Percentiles rank a stretch among this genome's conserved stretches.
These are phyloP conservation scores for Elysia crispata DNA, from an alignment of 2,888 invertebrate genomes.

Conservation along the genomic window DNA sequence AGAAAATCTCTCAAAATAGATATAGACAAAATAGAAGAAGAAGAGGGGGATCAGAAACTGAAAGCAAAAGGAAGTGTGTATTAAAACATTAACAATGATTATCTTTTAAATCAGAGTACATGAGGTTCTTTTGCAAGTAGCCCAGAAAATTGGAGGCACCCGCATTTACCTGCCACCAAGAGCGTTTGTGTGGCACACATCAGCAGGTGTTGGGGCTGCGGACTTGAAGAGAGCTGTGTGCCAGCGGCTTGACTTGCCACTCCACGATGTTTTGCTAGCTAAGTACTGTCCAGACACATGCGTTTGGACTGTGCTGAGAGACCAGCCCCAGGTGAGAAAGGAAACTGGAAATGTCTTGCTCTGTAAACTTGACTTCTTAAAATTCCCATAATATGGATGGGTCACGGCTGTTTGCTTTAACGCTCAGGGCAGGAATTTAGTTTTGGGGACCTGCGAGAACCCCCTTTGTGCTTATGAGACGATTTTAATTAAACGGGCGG, in stretches of 20 bases:
- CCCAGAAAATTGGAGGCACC: constrained; percentile 62
- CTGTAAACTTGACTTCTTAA: too few species aligned
- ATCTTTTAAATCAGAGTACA: constrained; percentile 57
- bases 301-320: constrained; percentile 70
- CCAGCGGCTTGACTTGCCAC: constrained; percentile 56
- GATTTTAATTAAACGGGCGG: too few species aligned
- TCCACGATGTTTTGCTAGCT: constrained; percentile 66
- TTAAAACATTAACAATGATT: neutral
- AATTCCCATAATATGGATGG: too few species aligned
- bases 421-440: too few species aligned
- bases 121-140: constrained; percentile 65
- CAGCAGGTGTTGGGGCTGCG: constrained; percentile 59
- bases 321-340: constrained; percentile 49
- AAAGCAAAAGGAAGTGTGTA: too few species aligned
- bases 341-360: neutral
- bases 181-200: constrained; percentile 72
- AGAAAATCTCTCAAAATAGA: too few species aligned
- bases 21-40: too few species aligned
- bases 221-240: constrained; percentile 63
- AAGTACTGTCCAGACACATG: constrained; percentile 69
- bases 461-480: too few species aligned
- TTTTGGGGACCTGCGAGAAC: too few species aligned
- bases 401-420: too few species aligned
- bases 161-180: constrained; percentile 59
- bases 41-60: too few species aligned